Percentiles rank a stretch among this genome's conserved stretches.
phyloP scores from a whole-genome alignment of 1,140 invertebrate species.

The Diorhabda carinulata region DNA sequence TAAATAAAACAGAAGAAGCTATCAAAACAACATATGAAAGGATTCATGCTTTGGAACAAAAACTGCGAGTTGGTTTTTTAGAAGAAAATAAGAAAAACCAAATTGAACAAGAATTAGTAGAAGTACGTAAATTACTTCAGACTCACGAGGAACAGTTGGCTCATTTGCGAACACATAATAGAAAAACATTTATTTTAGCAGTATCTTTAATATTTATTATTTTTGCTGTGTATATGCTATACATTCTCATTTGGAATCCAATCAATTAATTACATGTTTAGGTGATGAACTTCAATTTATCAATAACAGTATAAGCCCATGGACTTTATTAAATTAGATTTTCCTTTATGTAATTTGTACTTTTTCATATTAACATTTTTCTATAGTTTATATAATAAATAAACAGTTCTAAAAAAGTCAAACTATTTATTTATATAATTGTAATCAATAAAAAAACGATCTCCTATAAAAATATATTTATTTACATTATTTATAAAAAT shows the following conservation, averaged over 20 bases:
- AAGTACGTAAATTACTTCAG: conserved; percentile 26
- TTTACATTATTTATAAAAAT: too few relatives aligned
- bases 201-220: conserved; percentile 16
- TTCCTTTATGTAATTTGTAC: neutral
- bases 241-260: conserved; percentile 8
- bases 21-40: conserved; percentile 8
- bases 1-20: conserved; percentile 12
- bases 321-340: neutral
- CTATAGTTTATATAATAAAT: neutral
- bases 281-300: neutral
- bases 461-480: too few relatives aligned
- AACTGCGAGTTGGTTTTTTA: neutral
- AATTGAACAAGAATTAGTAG: conserved; percentile 15
- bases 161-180: conserved; percentile 28
- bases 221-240: conserved; percentile 20
- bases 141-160: conserved; percentile 24
- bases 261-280: conserved; percentile 3
- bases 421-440: too few relatives aligned
- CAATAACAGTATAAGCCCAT: neutral
- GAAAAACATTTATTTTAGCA: conserved; percentile 19
- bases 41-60: conserved; percentile 4
- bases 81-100: neutral
- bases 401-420: too few relatives aligned
- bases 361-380: conserved; percentile 1
- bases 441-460: too few relatives aligned